These are phyloP conservation scores for Isoperla grammatica DNA, from an alignment of 2,888 invertebrate genomes.

Conservation along the genomic window DNA sequence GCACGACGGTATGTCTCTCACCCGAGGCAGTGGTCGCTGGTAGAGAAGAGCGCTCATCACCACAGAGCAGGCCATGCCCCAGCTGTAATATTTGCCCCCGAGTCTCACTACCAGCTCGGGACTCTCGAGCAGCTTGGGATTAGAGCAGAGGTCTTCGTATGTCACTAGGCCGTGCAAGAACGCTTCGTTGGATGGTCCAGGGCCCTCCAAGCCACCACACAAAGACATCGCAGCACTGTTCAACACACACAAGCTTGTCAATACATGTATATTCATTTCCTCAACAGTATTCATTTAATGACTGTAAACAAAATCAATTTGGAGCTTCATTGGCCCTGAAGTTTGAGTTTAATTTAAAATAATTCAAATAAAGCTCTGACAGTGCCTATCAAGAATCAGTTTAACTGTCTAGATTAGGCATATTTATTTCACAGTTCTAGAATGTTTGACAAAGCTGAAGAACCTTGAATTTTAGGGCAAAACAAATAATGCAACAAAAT, in stretches of 20 bases:
- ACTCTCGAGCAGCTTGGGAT: slow-evolving; percentile 68
- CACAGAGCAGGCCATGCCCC: slow-evolving; percentile 86
- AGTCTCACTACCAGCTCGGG: slow-evolving; percentile 82
- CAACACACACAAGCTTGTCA: slow-evolving; percentile 35
- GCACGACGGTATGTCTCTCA: slow-evolving; percentile 44
- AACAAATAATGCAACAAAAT: too few relatives aligned
- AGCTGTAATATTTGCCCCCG: slow-evolving; percentile 83
- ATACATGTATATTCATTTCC: too few relatives aligned
- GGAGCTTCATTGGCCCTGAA: too few relatives aligned
- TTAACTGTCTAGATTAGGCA: too few relatives aligned
- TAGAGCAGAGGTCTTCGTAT: slow-evolving; percentile 54
- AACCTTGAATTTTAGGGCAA: too few relatives aligned
- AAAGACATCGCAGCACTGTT: slow-evolving; percentile 60
- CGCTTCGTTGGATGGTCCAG: slow-evolving; percentile 50
- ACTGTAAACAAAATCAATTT: too few relatives aligned
- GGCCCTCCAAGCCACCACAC: slow-evolving; percentile 57
- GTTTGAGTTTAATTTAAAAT: too few relatives aligned
- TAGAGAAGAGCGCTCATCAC: slow-evolving; percentile 80
- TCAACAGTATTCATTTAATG: too few relatives aligned
- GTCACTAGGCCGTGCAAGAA: slow-evolving; percentile 57
- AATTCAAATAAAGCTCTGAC: too few relatives aligned
- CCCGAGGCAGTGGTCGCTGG: slow-evolving; percentile 76
- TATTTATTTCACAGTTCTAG: too few relatives aligned
- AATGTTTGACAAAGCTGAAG: too few relatives aligned
- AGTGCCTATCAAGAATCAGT: too few relatives aligned